A percentile compares a stretch with the other conserved stretches of the same genome.
phyloP scores from a whole-genome alignment of 2,888 invertebrate genomes.

The Nemurella pictetii region DNA sequence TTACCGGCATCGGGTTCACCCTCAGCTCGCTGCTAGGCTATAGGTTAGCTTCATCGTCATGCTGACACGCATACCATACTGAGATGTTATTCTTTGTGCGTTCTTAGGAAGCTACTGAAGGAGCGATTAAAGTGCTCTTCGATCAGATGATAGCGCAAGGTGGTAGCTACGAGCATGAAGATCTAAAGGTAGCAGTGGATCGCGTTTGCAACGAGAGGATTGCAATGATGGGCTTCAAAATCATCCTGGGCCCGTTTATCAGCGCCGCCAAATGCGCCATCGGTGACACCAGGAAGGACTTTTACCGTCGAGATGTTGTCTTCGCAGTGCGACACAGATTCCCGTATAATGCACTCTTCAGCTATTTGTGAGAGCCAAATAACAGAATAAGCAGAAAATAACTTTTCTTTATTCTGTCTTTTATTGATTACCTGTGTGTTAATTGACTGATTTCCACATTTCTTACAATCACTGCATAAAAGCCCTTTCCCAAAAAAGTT shows the following conservation, averaged over 20 bases:
- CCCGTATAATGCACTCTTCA: neutral
- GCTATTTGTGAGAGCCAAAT: neutral
- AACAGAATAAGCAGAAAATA: too few relatives aligned
- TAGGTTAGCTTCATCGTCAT: too few relatives aligned
- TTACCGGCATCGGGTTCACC: neutral
- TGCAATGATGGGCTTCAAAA: neutral
- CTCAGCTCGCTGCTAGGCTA: too few relatives aligned
- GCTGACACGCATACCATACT: too few relatives aligned
- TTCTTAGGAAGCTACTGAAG: neutral
- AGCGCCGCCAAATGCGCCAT: neutral
- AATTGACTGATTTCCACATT: too few relatives aligned
- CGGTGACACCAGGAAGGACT: neutral
- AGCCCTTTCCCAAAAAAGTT: too few relatives aligned
- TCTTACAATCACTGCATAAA: too few relatives aligned
- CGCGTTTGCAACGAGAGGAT: neutral
- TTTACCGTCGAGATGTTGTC: neutral
- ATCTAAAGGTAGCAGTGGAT: neutral
- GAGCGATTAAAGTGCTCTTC: neutral
- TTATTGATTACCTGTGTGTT: too few relatives aligned
- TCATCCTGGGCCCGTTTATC: neutral
- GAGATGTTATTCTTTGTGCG: too few relatives aligned
- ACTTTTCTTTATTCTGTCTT: too few relatives aligned
- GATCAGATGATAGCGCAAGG: neutral
- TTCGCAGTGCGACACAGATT: neutral
- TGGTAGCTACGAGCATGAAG: neutral